Evolutionary conservation across 2,113 vertebrate species (phyloP).

Genomic region (Passer montanus): DNA sequence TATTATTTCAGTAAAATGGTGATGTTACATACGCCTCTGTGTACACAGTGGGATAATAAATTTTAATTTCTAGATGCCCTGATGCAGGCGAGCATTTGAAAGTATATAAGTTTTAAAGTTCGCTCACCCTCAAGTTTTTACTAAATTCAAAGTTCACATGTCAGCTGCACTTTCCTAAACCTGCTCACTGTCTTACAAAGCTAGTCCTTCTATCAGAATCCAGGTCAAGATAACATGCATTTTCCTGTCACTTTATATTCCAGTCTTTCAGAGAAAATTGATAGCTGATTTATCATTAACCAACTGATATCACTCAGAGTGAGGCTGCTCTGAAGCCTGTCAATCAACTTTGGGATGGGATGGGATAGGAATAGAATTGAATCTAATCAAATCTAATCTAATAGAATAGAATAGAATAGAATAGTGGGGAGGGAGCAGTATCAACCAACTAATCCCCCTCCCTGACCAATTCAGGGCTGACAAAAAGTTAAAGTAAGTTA

Average conservation of each 20-base stretch:
- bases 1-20: neutral
- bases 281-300: neutral
- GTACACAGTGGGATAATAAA: constrained; percentile 42
- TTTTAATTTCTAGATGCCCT: constrained; percentile 13
- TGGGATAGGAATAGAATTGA: neutral
- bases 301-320: neutral
- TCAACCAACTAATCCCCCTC: neutral
- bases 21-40: constrained; percentile 45
- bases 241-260: neutral
- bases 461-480: neutral
- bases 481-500: neutral
- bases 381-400: neutral
- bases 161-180: neutral
- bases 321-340: neutral
- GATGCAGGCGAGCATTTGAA: neutral
- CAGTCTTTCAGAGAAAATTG: neutral
- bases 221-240: neutral
- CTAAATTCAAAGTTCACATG: neutral
- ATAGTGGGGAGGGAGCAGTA: neutral
- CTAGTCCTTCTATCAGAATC: neutral
- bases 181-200: neutral
- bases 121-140: neutral
- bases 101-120: neutral
- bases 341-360: neutral
- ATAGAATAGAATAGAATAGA: neutral